Percentiles rank a stretch among this genome's conserved stretches.
These are phyloP conservation scores for Hyppa rectilinea DNA, from an alignment of 2,888 invertebrate genomes.

Conservation along the genomic window DNA sequence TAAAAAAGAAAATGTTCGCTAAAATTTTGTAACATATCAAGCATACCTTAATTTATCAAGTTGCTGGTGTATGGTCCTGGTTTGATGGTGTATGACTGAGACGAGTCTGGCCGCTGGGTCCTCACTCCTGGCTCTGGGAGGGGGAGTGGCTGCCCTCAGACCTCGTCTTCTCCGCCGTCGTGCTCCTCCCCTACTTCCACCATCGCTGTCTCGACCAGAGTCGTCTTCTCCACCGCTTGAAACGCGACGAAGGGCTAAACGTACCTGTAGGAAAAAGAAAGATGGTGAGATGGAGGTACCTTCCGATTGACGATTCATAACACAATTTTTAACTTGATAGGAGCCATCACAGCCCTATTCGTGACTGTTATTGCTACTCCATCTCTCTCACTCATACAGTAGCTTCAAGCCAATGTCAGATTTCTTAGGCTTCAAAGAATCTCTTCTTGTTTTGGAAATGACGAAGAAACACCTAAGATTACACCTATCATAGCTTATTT, in stretches of 20 bases:
- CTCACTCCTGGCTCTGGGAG: slow-evolving; percentile 79
- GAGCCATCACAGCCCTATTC: too few species aligned
- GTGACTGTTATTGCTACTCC: too few species aligned
- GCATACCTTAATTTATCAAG: slow-evolving; percentile 86
- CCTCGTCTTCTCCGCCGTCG: slow-evolving; percentile 79
- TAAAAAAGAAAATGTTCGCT: neutral
- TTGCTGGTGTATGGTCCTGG: slow-evolving; percentile 87
- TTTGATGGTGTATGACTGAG: slow-evolving; percentile 88
- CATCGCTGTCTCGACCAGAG: slow-evolving; percentile 88
- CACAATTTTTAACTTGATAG: too few species aligned
- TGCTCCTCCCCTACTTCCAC: slow-evolving; percentile 79
- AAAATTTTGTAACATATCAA: neutral
- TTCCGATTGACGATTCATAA: too few species aligned
- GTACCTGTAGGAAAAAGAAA: slow-evolving; percentile 75
- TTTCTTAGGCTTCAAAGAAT: too few species aligned
- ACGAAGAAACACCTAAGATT: too few species aligned
- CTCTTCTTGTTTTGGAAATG: too few species aligned
- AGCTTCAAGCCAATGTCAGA: too few species aligned
- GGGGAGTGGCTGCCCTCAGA: slow-evolving; percentile 79
- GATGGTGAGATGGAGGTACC: neutral
- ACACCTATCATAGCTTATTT: too few species aligned
- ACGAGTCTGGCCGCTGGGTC: slow-evolving; percentile 86
- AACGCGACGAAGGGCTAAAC: slow-evolving; percentile 85
- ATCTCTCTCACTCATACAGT: too few species aligned
- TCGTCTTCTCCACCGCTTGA: slow-evolving; percentile 89